These are phyloP conservation scores for Lota lota DNA, from an alignment of 2,113 vertebrate species.

Conservation along the genomic window DNA sequence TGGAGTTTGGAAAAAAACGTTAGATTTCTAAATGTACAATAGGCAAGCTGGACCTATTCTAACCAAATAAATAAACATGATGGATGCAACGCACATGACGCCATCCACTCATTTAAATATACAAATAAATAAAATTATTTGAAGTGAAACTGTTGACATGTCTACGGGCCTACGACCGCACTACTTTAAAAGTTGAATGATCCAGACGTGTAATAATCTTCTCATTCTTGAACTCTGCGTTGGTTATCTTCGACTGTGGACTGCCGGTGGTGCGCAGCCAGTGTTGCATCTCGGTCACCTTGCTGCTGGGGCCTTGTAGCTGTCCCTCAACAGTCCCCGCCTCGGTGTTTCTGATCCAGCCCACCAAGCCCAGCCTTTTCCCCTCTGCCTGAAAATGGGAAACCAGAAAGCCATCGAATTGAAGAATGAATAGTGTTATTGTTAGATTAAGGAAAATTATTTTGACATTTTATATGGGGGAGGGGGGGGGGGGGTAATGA, in stretches of 20 bases:
- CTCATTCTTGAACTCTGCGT: constrained; percentile 84
- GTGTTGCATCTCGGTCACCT: constrained; percentile 82
- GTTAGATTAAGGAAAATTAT: no score
- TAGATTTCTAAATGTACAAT: background rate
- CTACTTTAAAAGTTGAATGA: constrained; percentile 80
- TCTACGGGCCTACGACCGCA: constrained; percentile 39
- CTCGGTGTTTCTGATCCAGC: constrained; percentile 90
- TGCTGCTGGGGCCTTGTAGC: constrained; percentile 76
- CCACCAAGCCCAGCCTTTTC: constrained; percentile 85
- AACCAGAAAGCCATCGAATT: background rate
- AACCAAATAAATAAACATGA: constrained; percentile 5
- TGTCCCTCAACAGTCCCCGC: constrained; percentile 86
- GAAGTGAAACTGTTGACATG: constrained; percentile 10
- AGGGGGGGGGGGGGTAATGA: no score
- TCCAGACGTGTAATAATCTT: constrained; percentile 75
- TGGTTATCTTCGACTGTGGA: constrained; percentile 83
- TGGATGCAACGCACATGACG: background rate
- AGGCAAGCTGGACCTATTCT: constrained; percentile 4
- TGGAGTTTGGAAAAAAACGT: background rate
- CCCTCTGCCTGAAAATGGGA: constrained; percentile 77
- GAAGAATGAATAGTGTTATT: background rate
- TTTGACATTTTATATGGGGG: no score
- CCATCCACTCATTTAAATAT: constrained; percentile 29
- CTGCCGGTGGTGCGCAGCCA: constrained; percentile 88
- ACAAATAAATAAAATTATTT: constrained; percentile 50